A percentile compares a stretch with the other conserved stretches of the same genome.
These are phyloP conservation scores for Endotricha flammealis DNA, from an alignment of 2,888 invertebrate species.

Conservation along the genomic window DNA sequence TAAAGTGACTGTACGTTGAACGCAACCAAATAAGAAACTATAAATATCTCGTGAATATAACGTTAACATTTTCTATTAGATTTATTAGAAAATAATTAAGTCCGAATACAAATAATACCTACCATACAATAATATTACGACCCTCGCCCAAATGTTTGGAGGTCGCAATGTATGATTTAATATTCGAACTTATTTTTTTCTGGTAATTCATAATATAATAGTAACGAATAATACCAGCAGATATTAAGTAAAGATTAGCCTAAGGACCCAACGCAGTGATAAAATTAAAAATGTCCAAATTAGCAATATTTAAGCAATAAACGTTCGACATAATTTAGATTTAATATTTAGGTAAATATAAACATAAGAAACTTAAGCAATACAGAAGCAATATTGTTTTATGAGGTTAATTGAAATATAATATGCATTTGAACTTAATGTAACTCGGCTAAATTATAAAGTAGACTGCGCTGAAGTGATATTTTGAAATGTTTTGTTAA, in stretches of 20 bases:
- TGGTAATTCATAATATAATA: not conserved
- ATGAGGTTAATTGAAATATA: conserved; percentile 37
- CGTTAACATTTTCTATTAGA: no score
- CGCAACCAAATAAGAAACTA: no score
- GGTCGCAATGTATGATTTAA: no score
- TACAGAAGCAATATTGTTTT: conserved; percentile 50
- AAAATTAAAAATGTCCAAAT: conserved; percentile 54
- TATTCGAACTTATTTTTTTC: no score
- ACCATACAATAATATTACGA: no score
- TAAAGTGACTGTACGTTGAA: no score
- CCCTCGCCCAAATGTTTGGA: no score
- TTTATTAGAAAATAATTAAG: no score
- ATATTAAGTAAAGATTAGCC: conserved; percentile 7
- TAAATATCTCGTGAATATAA: no score
- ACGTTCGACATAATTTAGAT: conserved; percentile 15
- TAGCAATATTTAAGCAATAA: conserved; percentile 46
- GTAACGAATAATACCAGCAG: not conserved
- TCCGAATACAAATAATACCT: no score
- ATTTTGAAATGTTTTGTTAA: conserved; percentile 38
- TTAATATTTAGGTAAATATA: conserved; percentile 14
- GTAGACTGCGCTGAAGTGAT: conserved; percentile 64
- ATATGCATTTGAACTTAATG: conserved; percentile 28
- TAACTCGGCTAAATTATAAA: conserved; percentile 39
- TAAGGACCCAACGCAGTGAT: conserved; percentile 40
- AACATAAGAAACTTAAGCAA: conserved; percentile 47